Conservation (phyloP, 2,888 invertebrate species). For the Metacarcinus magister region DNA sequence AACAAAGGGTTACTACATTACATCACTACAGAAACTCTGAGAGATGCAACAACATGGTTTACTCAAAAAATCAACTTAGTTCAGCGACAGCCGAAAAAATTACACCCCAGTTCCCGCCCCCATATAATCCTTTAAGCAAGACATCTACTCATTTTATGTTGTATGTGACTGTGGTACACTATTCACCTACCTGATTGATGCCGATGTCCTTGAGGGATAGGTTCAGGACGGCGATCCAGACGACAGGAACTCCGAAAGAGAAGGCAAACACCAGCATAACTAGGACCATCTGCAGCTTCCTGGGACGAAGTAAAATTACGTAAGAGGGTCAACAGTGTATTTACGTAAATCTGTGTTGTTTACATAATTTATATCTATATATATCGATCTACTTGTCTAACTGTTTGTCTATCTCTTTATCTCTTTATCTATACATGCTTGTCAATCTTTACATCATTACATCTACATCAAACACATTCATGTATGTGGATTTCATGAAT, state of each 20-base stretch:
- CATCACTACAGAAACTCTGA: too few relatives aligned
- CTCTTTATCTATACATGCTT: neutral
- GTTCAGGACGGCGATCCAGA: constrained; percentile 71
- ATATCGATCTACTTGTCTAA: neutral
- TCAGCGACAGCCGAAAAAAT: neutral
- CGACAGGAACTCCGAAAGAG: constrained; percentile 80
- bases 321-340: neutral
- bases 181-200: constrained; percentile 64
- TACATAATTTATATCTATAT: neutral
- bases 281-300: constrained; percentile 69
- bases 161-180: neutral
- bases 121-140: neutral
- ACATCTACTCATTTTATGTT: neutral
- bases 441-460: too few relatives aligned
- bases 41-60: too few relatives aligned
- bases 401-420: neutral
- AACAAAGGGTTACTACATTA: neutral
- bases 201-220: constrained; percentile 69
- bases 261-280: constrained; percentile 72
- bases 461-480: too few relatives aligned
- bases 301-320: constrained; percentile 4
- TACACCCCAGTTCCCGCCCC: neutral
- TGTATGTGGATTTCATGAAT: too few relatives aligned
- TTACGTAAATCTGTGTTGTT: neutral
- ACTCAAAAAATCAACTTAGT: too few relatives aligned